Percentiles rank a stretch among this genome's conserved stretches.
Conservation (phyloP, 2,797 vertebrate species). For the Ptychadena robeensis region DNA sequence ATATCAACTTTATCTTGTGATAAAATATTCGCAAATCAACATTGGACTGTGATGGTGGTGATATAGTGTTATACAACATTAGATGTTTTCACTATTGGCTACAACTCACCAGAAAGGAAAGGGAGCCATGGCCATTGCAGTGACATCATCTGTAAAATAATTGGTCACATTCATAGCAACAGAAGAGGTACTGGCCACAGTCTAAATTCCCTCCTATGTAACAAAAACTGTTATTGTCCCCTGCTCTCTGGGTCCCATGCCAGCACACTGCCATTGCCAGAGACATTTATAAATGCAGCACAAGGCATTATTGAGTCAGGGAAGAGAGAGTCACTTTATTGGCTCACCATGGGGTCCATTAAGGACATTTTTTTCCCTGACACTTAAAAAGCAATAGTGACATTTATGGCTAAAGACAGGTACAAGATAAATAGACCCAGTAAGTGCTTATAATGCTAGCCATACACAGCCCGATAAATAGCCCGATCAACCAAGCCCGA, state of each 20-base stretch:
- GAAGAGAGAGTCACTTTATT: slow-evolving; percentile 67
- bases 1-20: no score
- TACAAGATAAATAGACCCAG: background rate
- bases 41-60: background rate
- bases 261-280: slow-evolving; percentile 66
- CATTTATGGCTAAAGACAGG: slow-evolving; percentile 18
- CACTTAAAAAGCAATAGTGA: slow-evolving; percentile 20
- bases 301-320: slow-evolving; percentile 67
- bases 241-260: slow-evolving; percentile 66
- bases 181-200: slow-evolving; percentile 64
- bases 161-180: slow-evolving; percentile 60
- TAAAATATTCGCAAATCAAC: no score
- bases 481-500: no score
- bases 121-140: slow-evolving; percentile 60
- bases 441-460: slow-evolving; percentile 11
- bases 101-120: slow-evolving; percentile 31
- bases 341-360: slow-evolving; percentile 41
- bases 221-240: slow-evolving; percentile 67
- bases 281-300: slow-evolving; percentile 69
- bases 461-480: no score
- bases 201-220: slow-evolving; percentile 67
- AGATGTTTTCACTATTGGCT: background rate
- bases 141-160: slow-evolving; percentile 65
- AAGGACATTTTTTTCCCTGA: slow-evolving; percentile 29
- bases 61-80: background rate